Percentiles rank a stretch among this genome's conserved stretches.
Conservation (phyloP, 2,888 invertebrate species). For the Leucophora obtusa region DNA sequence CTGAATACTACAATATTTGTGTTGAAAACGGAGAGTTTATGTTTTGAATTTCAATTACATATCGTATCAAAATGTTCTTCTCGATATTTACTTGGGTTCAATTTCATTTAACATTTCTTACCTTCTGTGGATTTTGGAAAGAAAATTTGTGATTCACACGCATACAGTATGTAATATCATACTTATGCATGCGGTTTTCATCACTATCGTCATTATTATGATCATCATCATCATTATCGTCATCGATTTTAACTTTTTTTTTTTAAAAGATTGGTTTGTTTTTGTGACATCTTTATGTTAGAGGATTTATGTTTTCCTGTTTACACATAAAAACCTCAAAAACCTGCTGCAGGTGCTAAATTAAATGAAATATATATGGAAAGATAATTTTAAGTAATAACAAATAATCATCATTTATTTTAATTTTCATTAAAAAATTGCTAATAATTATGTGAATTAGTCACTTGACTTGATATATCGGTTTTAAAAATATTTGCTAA, state of each 20-base stretch:
- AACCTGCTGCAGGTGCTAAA: conserved; percentile 37
- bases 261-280: conserved; percentile 5
- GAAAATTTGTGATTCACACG: conserved; percentile 30
- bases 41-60: conserved; percentile 39
- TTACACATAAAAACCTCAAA: background rate
- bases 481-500: conserved; percentile 5
- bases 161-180: conserved; percentile 11
- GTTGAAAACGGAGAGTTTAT: conserved; percentile 35
- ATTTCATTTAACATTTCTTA: background rate
- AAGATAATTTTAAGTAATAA: background rate
- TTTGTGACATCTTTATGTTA: conserved; percentile 47
- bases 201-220: conserved; percentile 19
- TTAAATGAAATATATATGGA: background rate
- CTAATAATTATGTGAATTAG: conserved; percentile 39
- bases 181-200: conserved; percentile 42
- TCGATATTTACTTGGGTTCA: conserved; percentile 2
- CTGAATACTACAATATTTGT: too few species aligned
- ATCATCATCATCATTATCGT: background rate
- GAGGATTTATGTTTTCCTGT: conserved; percentile 63
- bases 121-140: background rate
- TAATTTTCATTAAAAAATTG: background rate
- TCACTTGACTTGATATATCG: conserved; percentile 21
- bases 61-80: conserved; percentile 8
- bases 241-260: conserved; percentile 29
- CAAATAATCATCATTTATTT: background rate